Base-by-base conservation (phyloP, 2,888 invertebrate genomes). In the Archips crataeganus region DNA sequence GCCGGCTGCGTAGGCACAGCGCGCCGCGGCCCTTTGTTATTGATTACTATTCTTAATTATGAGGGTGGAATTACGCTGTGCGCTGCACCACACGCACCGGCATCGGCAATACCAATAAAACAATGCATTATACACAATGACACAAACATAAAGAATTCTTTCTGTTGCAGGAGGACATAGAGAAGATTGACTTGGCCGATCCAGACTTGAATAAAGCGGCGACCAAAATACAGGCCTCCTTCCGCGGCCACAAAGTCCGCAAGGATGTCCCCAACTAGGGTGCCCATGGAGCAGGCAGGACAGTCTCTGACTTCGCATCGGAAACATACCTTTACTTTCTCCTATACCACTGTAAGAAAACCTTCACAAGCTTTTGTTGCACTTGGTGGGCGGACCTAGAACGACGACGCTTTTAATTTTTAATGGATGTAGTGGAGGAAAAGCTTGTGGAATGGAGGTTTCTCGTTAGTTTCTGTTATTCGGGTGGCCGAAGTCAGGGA, bases 191-290 rank as follows among this genome's bases (percentile, higher is more conserved):
- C 91, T 95, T 98, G 78, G 95, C 96, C 77, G 98, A 98, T 94
- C 98, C 98, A 23, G 97, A 98, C 81, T 93, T 98, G 83, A 97
- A 98, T 92, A 97, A 98, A 88, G 98, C 98, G 0, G 98, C 98
- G 42, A 97, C 98, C 76, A 98, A 98, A 94, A 98, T 98, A 78
- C 98, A 98, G 88, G 98, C 98, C 71, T 98, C 98, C 65, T 98
- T 98, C 96, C 96, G 98, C 78, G 98, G 98, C 76, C 98, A 98
- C 94, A 97, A 97, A 95, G 97, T 96, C 71, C 98, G 98, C 93
- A 97, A 97, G 91, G 97, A 97, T 70, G 94, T 94, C 77, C 89
- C 94, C 79, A 94, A 94, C 87, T 94, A 93, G 88, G 81, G 78
- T 81, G 85, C 74, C 85, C 82, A 83, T 62, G 74, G 76, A 71